Base-by-base conservation (phyloP, 2,797 vertebrate genomes). In the Crocodylus rhombifer region DNA sequence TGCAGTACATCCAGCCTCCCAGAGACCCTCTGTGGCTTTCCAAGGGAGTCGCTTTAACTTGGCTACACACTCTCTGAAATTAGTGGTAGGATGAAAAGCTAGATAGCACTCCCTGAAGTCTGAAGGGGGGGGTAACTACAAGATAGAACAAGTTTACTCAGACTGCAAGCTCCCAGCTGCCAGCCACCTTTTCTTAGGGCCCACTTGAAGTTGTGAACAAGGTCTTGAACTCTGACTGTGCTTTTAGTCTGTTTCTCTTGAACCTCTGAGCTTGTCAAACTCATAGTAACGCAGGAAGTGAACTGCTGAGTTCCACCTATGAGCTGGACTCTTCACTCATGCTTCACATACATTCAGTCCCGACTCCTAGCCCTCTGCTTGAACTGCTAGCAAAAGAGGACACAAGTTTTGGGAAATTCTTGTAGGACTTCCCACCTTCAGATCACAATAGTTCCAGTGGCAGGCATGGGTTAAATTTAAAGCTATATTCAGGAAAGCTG, bases 401-500 rank as follows among this genome's bases (percentile, higher is more conserved):
- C 69, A 73, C 42, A 42, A 51, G 20, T 51, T 26, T 42, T 25
- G 36, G 69, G 36, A 73, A 36, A 21, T 51, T 36, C 23, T 51
- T 7, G 6, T 16, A 51, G 36, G 21, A 42, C 23, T 26, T 23
- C 10, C 10, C 42, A 73, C 69, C 69, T 67, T 20, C 55, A 89
- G 42, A 84, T 73, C 69, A 87, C 33, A 84, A 26, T 71, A 88
- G 14, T 15, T 84, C 73, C 63, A 57, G 16, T 77, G 13, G 17
- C 30, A 86, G 26, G 30, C 0, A 0, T 0, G 3, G 28, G 14
- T 77, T 93, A 85, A 90, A 26, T 55, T 55, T 82, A 17, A 87
- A 36, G 10, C 2, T 25, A 16, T 73, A 80, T 21, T 33, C 17
- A 69, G 78, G 74, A 77, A 26, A 94, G 25, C 25, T 81, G n/a